phyloP scores from a whole-genome alignment of 2,888 invertebrate species.

The Caenorhabditis macrosperma region DNA sequence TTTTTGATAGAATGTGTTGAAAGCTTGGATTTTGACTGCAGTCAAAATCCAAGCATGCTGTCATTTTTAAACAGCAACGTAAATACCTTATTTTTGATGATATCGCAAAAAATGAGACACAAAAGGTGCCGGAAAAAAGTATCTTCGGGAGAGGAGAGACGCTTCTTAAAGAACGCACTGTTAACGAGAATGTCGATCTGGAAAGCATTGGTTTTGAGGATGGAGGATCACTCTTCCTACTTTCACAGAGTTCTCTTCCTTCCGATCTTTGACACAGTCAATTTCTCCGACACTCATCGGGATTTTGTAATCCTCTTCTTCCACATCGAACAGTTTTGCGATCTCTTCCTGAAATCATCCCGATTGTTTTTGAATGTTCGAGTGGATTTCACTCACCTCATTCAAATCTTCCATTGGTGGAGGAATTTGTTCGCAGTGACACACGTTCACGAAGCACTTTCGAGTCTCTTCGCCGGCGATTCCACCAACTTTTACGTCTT shows the following conservation, averaged over 20 bases:
- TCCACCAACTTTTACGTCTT: constrained; percentile 40
- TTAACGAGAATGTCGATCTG: constrained; percentile 76
- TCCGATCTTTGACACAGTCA: constrained; percentile 70
- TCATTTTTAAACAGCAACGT: background rate
- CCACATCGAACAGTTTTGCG: constrained; percentile 58
- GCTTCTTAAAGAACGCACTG: constrained; percentile 70
- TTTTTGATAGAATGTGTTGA: no score
- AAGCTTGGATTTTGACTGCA: no score
- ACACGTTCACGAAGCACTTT: constrained; percentile 76
- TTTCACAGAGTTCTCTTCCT: constrained; percentile 66
- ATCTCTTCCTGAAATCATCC: constrained; percentile 68
- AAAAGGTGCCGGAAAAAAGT: constrained; percentile 72
- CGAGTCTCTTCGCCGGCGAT: constrained; percentile 19
- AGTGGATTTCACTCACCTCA: constrained; percentile 27
- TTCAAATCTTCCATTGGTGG: constrained; percentile 63
- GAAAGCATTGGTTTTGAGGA: background rate
- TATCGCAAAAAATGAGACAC: constrained; percentile 63
- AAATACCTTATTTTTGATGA: constrained; percentile 61
- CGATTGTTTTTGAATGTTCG: background rate
- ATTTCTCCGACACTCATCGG: constrained; percentile 72
- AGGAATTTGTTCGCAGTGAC: constrained; percentile 69
- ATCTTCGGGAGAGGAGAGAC: constrained; percentile 55
- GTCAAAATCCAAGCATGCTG: no score
- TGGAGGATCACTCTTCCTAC: constrained; percentile 3
- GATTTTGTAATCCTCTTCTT: constrained; percentile 36